Percentiles rank a stretch among this genome's conserved stretches.
Evolutionary conservation across 2,113 vertebrate species (phyloP).

Genomic region (Carassius carassius): DNA sequence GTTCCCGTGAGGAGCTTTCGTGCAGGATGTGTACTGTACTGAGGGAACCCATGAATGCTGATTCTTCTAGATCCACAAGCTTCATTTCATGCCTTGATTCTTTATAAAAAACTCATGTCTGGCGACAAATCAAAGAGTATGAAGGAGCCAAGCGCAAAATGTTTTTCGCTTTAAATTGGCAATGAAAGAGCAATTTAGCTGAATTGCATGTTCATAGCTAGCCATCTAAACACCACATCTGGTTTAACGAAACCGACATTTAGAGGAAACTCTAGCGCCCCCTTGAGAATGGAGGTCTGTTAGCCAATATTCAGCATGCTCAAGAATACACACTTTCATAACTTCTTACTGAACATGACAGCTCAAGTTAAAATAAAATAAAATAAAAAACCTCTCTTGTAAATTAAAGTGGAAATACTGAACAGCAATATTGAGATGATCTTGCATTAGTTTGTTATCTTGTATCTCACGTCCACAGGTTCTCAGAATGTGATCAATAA

Average conservation of each 20-base stretch:
- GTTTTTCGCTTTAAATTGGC: background rate
- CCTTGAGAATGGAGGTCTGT: background rate
- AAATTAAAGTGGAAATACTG: background rate
- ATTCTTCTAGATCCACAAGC: background rate
- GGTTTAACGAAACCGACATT: background rate
- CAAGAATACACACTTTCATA: background rate
- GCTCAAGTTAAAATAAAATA: too few species aligned
- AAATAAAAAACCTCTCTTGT: too few species aligned
- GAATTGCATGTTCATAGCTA: background rate
- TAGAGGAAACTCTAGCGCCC: background rate
- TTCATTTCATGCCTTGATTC: background rate
- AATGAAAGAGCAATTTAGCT: background rate
- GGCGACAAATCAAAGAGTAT: background rate
- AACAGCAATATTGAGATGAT: background rate
- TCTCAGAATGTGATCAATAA: slow-evolving; percentile 11
- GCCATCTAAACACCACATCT: background rate
- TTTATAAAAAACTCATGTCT: background rate
- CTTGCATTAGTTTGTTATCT: background rate
- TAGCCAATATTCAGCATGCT: background rate
- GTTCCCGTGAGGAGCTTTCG: background rate
- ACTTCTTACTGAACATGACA: too few species aligned
- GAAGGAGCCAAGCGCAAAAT: too few species aligned
- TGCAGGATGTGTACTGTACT: background rate
- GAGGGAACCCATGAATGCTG: background rate
- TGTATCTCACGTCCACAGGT: background rate